phyloP scores from a whole-genome alignment of 2,888 invertebrate genomes.

The Dolomedes plantarius region DNA sequence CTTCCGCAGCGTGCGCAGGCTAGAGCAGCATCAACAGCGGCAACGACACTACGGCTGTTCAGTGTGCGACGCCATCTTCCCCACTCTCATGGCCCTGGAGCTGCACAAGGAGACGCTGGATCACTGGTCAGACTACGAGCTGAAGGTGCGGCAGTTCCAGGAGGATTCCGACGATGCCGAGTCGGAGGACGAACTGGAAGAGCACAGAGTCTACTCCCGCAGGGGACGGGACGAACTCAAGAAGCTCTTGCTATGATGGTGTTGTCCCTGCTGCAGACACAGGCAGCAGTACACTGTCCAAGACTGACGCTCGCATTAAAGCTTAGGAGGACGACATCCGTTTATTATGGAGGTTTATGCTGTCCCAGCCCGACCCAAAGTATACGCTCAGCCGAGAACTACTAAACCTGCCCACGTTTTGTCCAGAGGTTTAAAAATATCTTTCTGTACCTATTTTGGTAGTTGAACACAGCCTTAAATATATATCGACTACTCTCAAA shows the following conservation, averaged over 20 bases:
- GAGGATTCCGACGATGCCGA: constrained; percentile 54
- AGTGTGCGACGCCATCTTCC: constrained; percentile 88
- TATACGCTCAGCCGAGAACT: too few relatives aligned
- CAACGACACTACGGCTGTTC: constrained; percentile 90
- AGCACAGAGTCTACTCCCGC: constrained; percentile 23
- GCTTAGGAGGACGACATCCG: too few relatives aligned
- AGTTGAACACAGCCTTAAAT: too few relatives aligned
- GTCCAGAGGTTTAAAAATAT: too few relatives aligned
- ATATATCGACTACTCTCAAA: too few relatives aligned
- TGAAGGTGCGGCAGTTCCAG: constrained; percentile 31
- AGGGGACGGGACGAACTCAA: constrained; percentile 40
- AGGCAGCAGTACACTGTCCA: neutral
- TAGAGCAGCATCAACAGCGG: constrained; percentile 87
- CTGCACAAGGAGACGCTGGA: constrained; percentile 90
- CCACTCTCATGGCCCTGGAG: constrained; percentile 86
- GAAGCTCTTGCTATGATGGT: constrained; percentile 62
- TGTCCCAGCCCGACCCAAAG: too few relatives aligned
- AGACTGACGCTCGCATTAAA: neutral
- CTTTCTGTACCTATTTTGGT: too few relatives aligned
- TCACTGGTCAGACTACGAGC: constrained; percentile 84
- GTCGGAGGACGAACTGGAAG: constrained; percentile 76
- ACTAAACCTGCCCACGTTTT: too few relatives aligned
- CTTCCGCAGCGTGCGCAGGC: constrained; percentile 83
- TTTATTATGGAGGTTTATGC: too few relatives aligned
- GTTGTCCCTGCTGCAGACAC: constrained; percentile 37